A percentile compares a stretch with the other conserved stretches of the same genome.
Conservation (phyloP, 2,113 vertebrate genomes). For the Sander lucioperca region DNA sequence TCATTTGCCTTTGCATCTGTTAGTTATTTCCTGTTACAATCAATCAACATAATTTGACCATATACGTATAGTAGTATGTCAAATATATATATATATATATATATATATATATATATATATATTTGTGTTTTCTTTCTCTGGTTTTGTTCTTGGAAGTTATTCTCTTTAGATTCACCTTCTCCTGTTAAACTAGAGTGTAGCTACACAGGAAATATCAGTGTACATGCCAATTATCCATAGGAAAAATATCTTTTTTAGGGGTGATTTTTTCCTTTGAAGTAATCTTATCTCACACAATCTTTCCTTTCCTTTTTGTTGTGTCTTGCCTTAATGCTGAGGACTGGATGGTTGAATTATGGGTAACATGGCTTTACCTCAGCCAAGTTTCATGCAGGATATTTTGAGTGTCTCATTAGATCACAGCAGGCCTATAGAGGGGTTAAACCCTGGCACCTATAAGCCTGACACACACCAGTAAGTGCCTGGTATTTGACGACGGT, state of each 20-base stretch:
- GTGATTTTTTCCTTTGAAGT: conserved; percentile 1
- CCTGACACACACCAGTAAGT: conserved; percentile 12
- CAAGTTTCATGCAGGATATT: neutral
- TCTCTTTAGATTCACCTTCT: neutral
- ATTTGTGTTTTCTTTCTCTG: too few species aligned
- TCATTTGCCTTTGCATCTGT: neutral
- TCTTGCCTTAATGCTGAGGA: neutral
- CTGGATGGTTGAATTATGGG: neutral
- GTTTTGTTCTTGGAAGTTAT: neutral
- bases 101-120: too few species aligned
- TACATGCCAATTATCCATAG: neutral
- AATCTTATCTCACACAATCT: conserved; percentile 23
- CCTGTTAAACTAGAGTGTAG: neutral
- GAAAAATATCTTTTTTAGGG: neutral
- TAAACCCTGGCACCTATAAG: neutral
- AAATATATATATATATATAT: neutral
- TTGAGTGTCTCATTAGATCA: conserved; percentile 14
- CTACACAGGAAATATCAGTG: neutral
- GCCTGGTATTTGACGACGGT: conserved; percentile 26
- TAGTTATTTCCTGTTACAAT: neutral
- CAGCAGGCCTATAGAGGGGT: neutral
- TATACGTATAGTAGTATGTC: neutral
- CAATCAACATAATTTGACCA: neutral
- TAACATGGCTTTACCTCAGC: neutral
- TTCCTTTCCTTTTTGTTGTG: conserved; percentile 4